Percentiles rank a stretch among this genome's conserved stretches.
Evolutionary conservation across 1,140 invertebrate genomes (phyloP).

Genomic region (Catajapyx aquilonaris): DNA sequence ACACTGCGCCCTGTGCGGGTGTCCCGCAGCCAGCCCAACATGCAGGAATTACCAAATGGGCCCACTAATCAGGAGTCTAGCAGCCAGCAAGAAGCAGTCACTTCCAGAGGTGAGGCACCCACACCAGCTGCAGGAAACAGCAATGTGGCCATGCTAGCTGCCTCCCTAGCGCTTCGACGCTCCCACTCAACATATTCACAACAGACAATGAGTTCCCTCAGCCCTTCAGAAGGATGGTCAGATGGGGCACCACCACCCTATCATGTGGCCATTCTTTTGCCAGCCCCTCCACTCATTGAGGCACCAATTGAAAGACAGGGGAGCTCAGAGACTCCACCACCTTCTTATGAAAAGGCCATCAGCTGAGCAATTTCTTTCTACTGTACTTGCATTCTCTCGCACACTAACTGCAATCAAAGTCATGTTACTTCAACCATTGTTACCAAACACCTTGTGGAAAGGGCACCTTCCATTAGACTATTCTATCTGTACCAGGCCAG

Average conservation of each 20-base stretch:
- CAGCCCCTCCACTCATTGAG: no score
- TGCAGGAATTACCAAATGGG: neutral
- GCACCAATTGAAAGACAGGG: neutral
- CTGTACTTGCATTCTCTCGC: no score
- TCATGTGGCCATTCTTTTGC: slow-evolving; percentile 40
- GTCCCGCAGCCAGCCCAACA: slow-evolving; percentile 2
- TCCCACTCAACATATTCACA: slow-evolving; percentile 11
- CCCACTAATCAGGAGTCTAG: no score
- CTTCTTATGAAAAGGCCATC: slow-evolving; percentile 37
- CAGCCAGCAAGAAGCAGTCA: no score
- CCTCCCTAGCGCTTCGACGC: slow-evolving; percentile 13
- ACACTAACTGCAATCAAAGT: no score
- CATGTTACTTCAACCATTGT: no score
- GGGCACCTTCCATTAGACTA: no score
- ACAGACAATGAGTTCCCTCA: neutral
- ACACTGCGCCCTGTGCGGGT: neutral
- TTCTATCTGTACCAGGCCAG: no score
- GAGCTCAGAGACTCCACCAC: slow-evolving; percentile 32
- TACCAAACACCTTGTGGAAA: no score
- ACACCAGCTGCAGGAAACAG: no score
- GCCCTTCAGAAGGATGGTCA: slow-evolving; percentile 2
- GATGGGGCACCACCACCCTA: slow-evolving; percentile 32
- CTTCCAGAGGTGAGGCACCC: no score
- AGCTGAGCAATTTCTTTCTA: no score
- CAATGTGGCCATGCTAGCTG: slow-evolving; percentile 9